Conservation (phyloP, 92 coral and sea anemone genomes). For the Umimayanthus kanabou region DNA sequence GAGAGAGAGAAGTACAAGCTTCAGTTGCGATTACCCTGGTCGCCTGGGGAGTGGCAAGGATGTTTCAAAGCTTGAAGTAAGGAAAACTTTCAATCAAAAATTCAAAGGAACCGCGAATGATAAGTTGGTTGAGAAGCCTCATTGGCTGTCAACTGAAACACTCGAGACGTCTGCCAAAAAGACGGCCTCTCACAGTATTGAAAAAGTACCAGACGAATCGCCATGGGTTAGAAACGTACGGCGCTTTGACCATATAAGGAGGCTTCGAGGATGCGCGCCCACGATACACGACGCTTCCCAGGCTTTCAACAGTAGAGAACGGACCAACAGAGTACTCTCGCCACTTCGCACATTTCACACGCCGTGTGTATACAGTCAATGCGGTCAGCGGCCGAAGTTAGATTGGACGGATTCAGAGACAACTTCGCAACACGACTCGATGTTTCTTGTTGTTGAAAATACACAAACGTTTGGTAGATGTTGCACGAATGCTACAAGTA, state of each 20-base stretch:
- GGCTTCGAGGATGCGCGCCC: not conserved
- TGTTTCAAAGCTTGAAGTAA: not conserved
- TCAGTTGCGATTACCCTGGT: not conserved
- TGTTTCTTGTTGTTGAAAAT: not conserved
- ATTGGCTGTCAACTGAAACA: not conserved
- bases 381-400: not conserved
- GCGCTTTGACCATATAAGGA: not conserved
- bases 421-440: not conserved
- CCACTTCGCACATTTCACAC: not conserved
- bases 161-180: not conserved
- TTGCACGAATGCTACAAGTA: not conserved
- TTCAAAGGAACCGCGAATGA: not conserved
- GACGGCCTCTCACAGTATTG: not conserved
- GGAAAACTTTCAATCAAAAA: not conserved
- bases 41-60: not conserved
- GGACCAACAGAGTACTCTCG: not conserved
- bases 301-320: not conserved
- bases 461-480: not conserved
- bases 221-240: not conserved
- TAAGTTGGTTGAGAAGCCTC: not conserved
- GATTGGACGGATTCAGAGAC: not conserved
- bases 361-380: not conserved
- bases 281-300: not conserved
- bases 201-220: not conserved
- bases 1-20: slow-evolving; percentile 12